A percentile compares a stretch with the other conserved stretches of the same genome.
Evolutionary conservation across 2,113 vertebrate genomes (phyloP).

Genomic region (Phylloscopus trochilus): DNA sequence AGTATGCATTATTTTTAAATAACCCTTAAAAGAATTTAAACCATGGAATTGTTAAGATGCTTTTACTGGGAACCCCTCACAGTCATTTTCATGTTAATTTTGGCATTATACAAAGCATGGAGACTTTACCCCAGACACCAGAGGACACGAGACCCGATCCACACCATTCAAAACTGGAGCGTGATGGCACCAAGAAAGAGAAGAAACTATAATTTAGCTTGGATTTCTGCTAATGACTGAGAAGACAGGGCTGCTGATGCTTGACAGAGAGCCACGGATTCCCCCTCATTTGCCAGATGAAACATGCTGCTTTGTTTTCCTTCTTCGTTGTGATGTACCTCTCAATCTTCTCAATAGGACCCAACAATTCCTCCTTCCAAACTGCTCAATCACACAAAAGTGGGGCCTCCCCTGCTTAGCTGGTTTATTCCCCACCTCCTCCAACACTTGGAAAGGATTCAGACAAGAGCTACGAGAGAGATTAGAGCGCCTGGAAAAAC

Average conservation of each 20-base stretch:
- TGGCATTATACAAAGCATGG: background rate
- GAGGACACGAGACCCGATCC: background rate
- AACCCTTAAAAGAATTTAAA: background rate
- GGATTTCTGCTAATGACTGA: background rate
- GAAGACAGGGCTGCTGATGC: background rate
- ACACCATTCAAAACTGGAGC: background rate
- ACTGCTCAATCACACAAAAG: background rate
- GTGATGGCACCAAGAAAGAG: background rate
- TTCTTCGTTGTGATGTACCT: background rate
- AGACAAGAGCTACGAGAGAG: conserved; percentile 10
- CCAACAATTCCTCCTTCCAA: background rate
- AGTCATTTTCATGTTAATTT: background rate
- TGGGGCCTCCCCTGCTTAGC: background rate
- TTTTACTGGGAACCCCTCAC: background rate
- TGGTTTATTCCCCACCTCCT: conserved; percentile 19
- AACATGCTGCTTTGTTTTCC: background rate
- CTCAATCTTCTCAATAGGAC: background rate
- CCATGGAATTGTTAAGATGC: background rate
- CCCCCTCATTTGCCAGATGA: background rate
- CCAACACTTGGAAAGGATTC: conserved; percentile 28
- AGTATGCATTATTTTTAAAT: background rate
- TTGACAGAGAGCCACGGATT: background rate
- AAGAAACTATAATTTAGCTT: background rate
- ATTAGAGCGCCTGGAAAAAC: conserved; percentile 32
- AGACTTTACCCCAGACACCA: background rate